A percentile compares a stretch with the other conserved stretches of the same genome.
Evolutionary conservation across 2,797 vertebrate species (phyloP).

Genomic region (Falco concolor): DNA sequence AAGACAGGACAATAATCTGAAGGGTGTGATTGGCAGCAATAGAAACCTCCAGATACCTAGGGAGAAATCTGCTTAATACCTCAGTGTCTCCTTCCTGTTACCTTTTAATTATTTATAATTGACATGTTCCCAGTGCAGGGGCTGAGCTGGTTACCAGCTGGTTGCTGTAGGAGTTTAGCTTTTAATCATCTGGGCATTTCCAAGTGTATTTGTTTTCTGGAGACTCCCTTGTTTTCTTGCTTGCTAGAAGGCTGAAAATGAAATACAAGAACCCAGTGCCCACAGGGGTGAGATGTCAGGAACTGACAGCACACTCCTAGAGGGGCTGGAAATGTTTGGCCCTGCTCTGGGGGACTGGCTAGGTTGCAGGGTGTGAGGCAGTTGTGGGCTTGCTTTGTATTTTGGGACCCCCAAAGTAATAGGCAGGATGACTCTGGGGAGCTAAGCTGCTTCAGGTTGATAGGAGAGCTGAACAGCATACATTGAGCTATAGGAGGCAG

Average conservation of each 20-base stretch:
- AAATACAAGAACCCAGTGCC: background rate
- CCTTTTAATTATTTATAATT: slow-evolving; percentile 72
- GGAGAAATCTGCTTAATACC: slow-evolving; percentile 63
- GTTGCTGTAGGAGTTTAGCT: slow-evolving; percentile 54
- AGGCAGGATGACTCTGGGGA: background rate
- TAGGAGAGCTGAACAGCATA: background rate
- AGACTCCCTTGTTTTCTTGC: slow-evolving; percentile 5
- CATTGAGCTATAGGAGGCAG: background rate
- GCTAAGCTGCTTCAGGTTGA: background rate
- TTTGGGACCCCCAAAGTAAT: background rate
- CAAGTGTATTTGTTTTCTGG: slow-evolving; percentile 38
- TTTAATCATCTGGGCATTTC: slow-evolving; percentile 39
- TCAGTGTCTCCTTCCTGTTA: slow-evolving; percentile 51
- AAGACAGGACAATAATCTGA: background rate
- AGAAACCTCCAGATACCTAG: slow-evolving; percentile 32
- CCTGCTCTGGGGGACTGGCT: background rate
- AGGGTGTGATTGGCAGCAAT: slow-evolving; percentile 37
- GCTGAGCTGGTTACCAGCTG: slow-evolving; percentile 56
- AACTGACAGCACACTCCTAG: background rate
- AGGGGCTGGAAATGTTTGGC: background rate
- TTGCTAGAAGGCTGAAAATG: background rate
- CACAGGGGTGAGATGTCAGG: background rate
- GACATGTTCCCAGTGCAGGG: background rate
- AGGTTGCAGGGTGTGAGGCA: background rate
- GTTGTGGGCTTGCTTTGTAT: background rate